Percentiles rank a stretch among this genome's conserved stretches.
Conservation (phyloP, 2,888 invertebrate species). For the Chironomus tentans region DNA sequence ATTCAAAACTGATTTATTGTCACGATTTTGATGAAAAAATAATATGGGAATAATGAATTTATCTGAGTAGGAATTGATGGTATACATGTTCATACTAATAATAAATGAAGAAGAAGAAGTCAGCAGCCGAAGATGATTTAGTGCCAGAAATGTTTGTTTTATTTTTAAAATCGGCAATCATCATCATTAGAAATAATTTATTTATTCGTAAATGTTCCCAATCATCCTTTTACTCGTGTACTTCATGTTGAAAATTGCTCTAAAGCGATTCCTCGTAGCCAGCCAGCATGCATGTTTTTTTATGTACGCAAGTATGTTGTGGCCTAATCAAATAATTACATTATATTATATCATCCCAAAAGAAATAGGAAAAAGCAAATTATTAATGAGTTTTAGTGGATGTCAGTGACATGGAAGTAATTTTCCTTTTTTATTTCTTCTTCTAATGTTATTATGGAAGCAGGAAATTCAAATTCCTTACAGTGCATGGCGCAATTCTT, state of each 20-base stretch:
- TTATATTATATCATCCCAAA: background rate
- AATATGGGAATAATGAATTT: background rate
- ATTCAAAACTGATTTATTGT: conserved; percentile 13
- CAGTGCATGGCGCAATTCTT: background rate
- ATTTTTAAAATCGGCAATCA: conserved; percentile 18
- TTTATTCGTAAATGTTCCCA: background rate
- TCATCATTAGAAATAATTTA: conserved; percentile 10
- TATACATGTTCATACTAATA: background rate
- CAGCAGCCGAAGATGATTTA: conserved; percentile 23
- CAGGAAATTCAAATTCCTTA: background rate
- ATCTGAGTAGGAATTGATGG: background rate
- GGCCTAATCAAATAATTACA: background rate
- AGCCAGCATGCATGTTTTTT: background rate
- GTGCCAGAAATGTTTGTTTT: conserved; percentile 24
- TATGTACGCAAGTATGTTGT: background rate
- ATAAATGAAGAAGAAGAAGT: background rate
- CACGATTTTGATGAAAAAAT: background rate
- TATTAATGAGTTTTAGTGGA: background rate
- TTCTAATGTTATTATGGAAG: background rate
- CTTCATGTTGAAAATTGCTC: background rate
- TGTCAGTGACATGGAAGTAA: background rate
- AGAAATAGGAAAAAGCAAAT: background rate
- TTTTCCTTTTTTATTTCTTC: background rate
- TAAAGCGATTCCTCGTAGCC: background rate
- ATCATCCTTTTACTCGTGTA: background rate